Base-by-base conservation (phyloP, 2,113 vertebrate genomes). In the Alethe castanea region DNA sequence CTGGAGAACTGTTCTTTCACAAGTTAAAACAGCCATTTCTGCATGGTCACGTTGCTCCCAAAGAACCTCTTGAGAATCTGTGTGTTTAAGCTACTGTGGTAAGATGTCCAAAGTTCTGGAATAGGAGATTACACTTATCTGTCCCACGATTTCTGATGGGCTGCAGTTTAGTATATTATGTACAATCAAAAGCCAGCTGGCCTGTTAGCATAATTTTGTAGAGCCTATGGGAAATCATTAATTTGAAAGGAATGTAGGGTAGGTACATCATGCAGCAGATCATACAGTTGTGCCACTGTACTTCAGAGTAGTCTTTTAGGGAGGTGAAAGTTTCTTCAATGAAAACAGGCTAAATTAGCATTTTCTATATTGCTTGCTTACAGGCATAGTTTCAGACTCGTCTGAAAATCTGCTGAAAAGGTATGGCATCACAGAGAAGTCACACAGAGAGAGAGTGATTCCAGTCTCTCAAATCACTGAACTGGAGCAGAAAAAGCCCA, bases 401-500 rank as follows among this genome's bases (percentile, higher is more conserved):
- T 96, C 98, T 79, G 97, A 98, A 36, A 97, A 95, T 18, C 89
- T 98, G 59, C 80, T 98, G 86, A 94, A 94, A 88, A 97, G 92
- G 20, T 98, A 94, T 1, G 97, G 98, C 54, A 91, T 96, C 81
- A 92, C 96, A 91, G 98, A 98, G 79, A 98, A 96, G 57, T 93
- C 95, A 56, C 96, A 96, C 84, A 97, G 93, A 84, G 83, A 76
- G 45, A 94, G 96, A 94, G 36, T 71, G 84, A 92, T 33, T 24
- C 56, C 97, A 35, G 80, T 96, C 48, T 86, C 97, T 88, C 97
- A 98, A 69, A 96, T 96, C 44, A 82, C 96, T 8, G 98, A 98
- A 61, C 89, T 95, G 82, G 98, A 98, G 79, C 97, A 98, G 93
- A 99, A 98, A 96, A 99, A 98, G 89, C 99, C 99, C 64, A 98